These are phyloP conservation scores for Phacellophora camtschatica DNA, from an alignment of 30 jellyfish, hydroid and myxozoan species.

Conservation along the genomic window DNA sequence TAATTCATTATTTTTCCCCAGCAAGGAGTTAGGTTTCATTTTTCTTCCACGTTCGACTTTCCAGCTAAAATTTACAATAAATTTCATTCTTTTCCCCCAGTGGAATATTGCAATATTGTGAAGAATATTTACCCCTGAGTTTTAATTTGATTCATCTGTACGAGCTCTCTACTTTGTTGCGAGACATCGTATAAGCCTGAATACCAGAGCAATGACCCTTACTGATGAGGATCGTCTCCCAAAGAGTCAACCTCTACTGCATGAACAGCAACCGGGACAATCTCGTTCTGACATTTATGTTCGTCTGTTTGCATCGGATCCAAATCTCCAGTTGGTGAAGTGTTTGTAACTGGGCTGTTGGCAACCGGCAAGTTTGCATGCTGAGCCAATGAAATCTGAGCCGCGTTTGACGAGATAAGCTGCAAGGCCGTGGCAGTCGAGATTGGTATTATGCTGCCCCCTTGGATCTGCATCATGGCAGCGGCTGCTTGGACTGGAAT, in stretches of 20 bases:
- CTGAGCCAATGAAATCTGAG: constrained; percentile 44
- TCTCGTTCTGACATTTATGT: constrained; percentile 26
- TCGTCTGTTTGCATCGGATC: constrained; percentile 38
- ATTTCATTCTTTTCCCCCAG: too few relatives aligned
- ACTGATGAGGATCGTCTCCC: constrained; percentile 35
- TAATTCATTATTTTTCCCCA: too few relatives aligned
- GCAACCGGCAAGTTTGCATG: constrained; percentile 37
- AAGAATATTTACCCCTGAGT: too few relatives aligned
- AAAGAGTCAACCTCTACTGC: constrained; percentile 77
- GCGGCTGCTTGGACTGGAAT: constrained; percentile 98
- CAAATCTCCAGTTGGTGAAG: constrained; percentile 26
- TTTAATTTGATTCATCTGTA: too few relatives aligned
- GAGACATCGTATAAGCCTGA: too few relatives aligned
- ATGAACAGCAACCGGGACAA: constrained; percentile 68
- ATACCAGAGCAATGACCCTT: neutral
- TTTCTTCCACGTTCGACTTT: too few relatives aligned
- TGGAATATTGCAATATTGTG: too few relatives aligned
- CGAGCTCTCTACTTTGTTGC: too few relatives aligned
- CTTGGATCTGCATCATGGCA: constrained; percentile 99
- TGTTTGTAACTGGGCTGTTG: constrained; percentile 33
- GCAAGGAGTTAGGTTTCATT: too few relatives aligned
- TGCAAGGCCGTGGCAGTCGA: constrained; percentile 76
- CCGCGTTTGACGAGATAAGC: constrained; percentile 67
- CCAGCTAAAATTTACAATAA: too few relatives aligned
- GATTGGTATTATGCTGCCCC: constrained; percentile 79